Evolutionary conservation across 53 echinoderm and acorn worm species (phyloP), one percentile per base, ranked within the genome.

Genomic region (Astropecten irregularis): DNA sequence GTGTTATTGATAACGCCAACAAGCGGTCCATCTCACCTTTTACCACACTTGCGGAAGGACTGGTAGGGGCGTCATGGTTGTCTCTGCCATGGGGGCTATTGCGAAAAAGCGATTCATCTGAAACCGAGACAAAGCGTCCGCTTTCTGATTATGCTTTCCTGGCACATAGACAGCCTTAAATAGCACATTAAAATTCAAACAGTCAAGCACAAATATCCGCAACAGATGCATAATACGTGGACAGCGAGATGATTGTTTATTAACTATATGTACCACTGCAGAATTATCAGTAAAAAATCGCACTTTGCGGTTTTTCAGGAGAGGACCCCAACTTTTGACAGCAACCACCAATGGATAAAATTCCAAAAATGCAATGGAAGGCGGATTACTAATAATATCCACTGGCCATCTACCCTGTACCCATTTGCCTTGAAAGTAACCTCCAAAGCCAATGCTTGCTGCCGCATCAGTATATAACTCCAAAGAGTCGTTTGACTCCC

Each of bases 101-200:
- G 4, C 27, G 26, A 18, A 38, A 42, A 84, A 84, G 9, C 71
- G 40, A 1, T 28, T 6, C 57, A 70, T 84, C 60, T 84, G 72
- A 61, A 84, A 84, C 60, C 72, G 85, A 36, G 85, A 84, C 49
- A 83, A 40, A 55, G 83, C 26, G 54, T 77, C 86, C 13, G 86
- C 86, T 4, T 48, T 50, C 21, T 54, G 56, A 55, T 77, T 86
- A 22, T 29, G 52, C 2, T 3, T 18, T n/a, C 77, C 86, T 0
- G 77, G 77, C 3, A 86, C 77, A 38, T 86, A 52, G 10, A 18
- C 34, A 35, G 68, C 67, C 28, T 38, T 38, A 42, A 86, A 68
- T 4, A 39, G 23, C 15, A 86, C 50, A 2, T 77, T 67, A 29
- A 33, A 26, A 3, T 38, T 36, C 7, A 84, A 37, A 68, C 77